phyloP scores from a whole-genome alignment of 1,140 invertebrate genomes.

The Pomacea maculata region DNA sequence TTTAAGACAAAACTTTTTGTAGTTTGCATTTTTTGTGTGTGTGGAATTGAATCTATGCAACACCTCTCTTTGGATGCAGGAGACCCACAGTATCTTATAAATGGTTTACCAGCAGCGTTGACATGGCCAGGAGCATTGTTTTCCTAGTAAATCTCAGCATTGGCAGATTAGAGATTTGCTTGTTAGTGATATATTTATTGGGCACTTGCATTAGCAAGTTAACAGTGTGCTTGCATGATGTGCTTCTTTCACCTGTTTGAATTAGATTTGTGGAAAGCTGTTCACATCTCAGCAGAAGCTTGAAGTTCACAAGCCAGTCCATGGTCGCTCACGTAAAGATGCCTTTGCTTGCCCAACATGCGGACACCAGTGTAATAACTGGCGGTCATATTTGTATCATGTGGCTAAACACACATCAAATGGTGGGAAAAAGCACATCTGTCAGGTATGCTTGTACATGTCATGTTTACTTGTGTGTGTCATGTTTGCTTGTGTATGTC shows the following conservation, averaged over 20 bases:
- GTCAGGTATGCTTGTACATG: slow-evolving; percentile 9
- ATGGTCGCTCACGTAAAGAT: slow-evolving; percentile 23
- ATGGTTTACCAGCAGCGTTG: too few species aligned
- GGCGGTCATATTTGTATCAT: slow-evolving; percentile 35
- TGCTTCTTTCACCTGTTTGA: neutral
- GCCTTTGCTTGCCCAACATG: slow-evolving; percentile 27
- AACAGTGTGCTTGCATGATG: neutral
- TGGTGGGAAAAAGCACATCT: slow-evolving; percentile 29
- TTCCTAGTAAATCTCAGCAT: too few species aligned
- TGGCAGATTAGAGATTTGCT: too few species aligned
- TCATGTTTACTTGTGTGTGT: neutral
- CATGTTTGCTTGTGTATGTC: too few species aligned
- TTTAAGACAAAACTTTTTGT: too few species aligned
- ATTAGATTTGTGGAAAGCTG: slow-evolving; percentile 30
- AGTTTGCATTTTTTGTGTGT: too few species aligned
- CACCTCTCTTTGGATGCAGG: too few species aligned
- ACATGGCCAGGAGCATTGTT: too few species aligned
- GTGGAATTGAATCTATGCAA: too few species aligned
- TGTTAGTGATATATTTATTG: too few species aligned
- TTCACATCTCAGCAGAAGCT: slow-evolving; percentile 31
- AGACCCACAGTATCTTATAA: too few species aligned
- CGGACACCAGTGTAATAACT: slow-evolving; percentile 28
- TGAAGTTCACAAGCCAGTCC: slow-evolving; percentile 30
- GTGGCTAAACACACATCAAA: slow-evolving; percentile 31
- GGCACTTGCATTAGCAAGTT: neutral